A percentile compares a stretch with the other conserved stretches of the same genome.
phyloP scores from a whole-genome alignment of 2,888 invertebrate species.

The Melanophora roralis region DNA sequence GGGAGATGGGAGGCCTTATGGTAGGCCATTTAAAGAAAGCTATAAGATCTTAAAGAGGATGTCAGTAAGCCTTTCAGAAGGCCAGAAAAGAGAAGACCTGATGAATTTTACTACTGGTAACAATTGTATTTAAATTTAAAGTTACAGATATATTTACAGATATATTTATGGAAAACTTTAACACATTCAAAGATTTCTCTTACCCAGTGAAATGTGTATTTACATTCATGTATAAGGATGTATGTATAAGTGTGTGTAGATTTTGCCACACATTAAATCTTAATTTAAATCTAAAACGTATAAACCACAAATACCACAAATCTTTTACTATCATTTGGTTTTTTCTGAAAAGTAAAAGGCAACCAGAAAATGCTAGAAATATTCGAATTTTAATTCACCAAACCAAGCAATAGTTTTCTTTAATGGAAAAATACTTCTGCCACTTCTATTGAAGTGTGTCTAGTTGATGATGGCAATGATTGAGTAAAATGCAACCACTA shows the following conservation, averaged over 20 bases:
- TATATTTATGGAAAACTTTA: not conserved
- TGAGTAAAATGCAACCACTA: not conserved
- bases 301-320: conserved; percentile 42
- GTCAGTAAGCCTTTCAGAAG: too few relatives aligned
- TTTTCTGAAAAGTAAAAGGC: not conserved
- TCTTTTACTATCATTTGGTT: conserved; percentile 30
- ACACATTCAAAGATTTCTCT: too few relatives aligned
- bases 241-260: not conserved
- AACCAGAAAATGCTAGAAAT: not conserved
- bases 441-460: not conserved
- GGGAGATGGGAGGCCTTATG: too few relatives aligned
- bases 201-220: not conserved
- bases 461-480: not conserved
- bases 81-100: too few relatives aligned
- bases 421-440: not conserved
- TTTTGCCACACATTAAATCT: conserved; percentile 25
- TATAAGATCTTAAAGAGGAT: too few relatives aligned
- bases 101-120: too few relatives aligned
- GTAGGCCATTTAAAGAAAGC: too few relatives aligned
- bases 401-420: not conserved
- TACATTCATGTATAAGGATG: not conserved
- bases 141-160: too few relatives aligned
- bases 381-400: not conserved
- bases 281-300: conserved; percentile 52
- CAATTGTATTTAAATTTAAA: too few relatives aligned